These are phyloP conservation scores for Illadopsis cleaveri DNA, from an alignment of 2,113 vertebrate genomes.

Conservation along the genomic window DNA sequence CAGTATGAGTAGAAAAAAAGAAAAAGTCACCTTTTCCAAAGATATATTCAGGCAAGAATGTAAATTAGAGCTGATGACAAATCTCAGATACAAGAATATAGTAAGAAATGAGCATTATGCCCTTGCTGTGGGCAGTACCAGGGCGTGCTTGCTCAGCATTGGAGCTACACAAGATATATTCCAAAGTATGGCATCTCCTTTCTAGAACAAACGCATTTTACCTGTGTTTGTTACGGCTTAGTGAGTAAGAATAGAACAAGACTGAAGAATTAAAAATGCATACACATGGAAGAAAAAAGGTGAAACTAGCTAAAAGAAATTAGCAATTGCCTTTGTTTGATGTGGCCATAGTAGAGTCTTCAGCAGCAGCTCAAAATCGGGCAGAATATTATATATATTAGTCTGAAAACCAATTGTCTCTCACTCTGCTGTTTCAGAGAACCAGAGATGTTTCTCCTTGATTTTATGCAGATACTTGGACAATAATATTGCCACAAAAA, in stretches of 20 bases:
- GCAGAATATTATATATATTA: neutral
- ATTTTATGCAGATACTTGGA: neutral
- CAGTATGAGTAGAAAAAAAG: neutral
- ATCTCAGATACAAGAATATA: neutral
- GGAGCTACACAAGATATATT: neutral
- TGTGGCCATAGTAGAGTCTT: neutral
- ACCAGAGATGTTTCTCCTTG: neutral
- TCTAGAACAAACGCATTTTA: neutral
- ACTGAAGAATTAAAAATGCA: neutral
- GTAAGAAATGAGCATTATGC: neutral
- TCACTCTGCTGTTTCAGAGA: neutral
- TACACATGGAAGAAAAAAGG: neutral
- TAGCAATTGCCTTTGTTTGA: neutral
- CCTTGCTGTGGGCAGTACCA: neutral
- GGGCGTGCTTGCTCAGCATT: neutral
- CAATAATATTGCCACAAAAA: neutral
- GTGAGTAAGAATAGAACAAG: neutral
- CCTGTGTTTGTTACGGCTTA: neutral
- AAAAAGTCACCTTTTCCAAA: neutral
- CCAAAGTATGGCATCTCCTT: neutral
- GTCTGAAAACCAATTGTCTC: neutral
- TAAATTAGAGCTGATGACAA: neutral
- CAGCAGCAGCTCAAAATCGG: neutral
- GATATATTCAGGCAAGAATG: neutral
- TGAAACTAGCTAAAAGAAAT: neutral